Percentiles rank a stretch among this genome's conserved stretches.
Evolutionary conservation across 2,113 vertebrate species (phyloP).

Genomic region (Glaucidium brasilianum): DNA sequence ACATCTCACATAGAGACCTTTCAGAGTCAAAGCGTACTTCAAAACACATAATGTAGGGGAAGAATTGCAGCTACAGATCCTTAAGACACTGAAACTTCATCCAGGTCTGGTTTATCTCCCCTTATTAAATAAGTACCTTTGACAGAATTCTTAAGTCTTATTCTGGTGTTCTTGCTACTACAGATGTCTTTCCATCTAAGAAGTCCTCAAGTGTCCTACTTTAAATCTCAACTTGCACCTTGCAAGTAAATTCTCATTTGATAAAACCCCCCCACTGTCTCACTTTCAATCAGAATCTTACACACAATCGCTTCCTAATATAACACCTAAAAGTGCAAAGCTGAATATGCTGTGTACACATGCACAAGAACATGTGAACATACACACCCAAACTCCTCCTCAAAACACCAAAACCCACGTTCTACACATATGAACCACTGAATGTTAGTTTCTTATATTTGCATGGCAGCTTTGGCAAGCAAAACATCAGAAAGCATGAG

Average conservation of each 20-base stretch:
- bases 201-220: neutral
- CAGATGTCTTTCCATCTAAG: neutral
- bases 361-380: neutral
- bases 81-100: neutral
- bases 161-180: neutral
- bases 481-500: neutral
- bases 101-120: neutral
- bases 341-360: neutral
- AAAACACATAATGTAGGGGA: neutral
- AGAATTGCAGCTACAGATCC: neutral
- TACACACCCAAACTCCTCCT: neutral
- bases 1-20: neutral
- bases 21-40: neutral
- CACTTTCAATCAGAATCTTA: neutral
- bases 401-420: neutral
- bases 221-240: neutral
- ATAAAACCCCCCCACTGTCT: neutral
- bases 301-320: neutral
- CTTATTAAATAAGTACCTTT: neutral
- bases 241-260: neutral
- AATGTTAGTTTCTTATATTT: neutral
- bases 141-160: neutral
- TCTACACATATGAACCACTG: neutral
- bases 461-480: neutral
- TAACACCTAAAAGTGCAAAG: neutral